A percentile compares a stretch with the other conserved stretches of the same genome.
Evolutionary conservation across 2,888 invertebrate species (phyloP).

Genomic region (Rambutsinella grinnellia): DNA sequence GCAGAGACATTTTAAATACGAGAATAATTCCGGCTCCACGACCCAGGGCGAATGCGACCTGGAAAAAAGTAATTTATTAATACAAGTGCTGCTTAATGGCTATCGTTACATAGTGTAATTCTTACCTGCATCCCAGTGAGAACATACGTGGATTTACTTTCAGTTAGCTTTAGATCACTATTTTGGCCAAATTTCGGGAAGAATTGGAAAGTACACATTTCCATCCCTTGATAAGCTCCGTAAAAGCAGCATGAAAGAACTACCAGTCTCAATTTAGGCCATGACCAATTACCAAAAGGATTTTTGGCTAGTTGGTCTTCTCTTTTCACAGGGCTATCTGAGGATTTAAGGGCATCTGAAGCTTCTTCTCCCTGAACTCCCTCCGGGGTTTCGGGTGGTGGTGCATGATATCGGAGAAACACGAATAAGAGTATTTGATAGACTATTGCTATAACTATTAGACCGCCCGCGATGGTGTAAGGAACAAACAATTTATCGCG

Average conservation of each 20-base stretch:
- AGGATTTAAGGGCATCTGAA: too few relatives aligned
- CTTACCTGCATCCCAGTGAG: conserved; percentile 51
- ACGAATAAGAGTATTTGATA: conserved; percentile 29
- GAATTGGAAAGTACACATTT: conserved; percentile 56
- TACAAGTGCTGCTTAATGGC: too few relatives aligned
- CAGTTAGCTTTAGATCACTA: conserved; percentile 41
- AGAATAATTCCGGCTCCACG: conserved; percentile 41
- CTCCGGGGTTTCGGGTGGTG: conserved; percentile 19
- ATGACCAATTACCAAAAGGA: conserved; percentile 1
- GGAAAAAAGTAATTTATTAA: too few relatives aligned
- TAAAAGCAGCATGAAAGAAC: conserved; percentile 12
- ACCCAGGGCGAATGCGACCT: conserved; percentile 54
- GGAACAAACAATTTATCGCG: conserved; percentile 27
- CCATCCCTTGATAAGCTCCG: conserved; percentile 57
- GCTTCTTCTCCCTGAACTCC: background rate
- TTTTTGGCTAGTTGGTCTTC: background rate
- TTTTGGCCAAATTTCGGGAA: conserved; percentile 58
- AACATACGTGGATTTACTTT: conserved; percentile 41
- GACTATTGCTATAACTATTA: background rate
- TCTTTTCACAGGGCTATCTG: background rate
- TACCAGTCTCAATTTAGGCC: conserved; percentile 19
- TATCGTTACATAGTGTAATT: too few relatives aligned
- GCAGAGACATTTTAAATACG: conserved; percentile 27
- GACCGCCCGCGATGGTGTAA: conserved; percentile 10
- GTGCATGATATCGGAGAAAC: conserved; percentile 35